Conservation (phyloP, 2,113 vertebrate species). For the Oryzias celebensis region DNA sequence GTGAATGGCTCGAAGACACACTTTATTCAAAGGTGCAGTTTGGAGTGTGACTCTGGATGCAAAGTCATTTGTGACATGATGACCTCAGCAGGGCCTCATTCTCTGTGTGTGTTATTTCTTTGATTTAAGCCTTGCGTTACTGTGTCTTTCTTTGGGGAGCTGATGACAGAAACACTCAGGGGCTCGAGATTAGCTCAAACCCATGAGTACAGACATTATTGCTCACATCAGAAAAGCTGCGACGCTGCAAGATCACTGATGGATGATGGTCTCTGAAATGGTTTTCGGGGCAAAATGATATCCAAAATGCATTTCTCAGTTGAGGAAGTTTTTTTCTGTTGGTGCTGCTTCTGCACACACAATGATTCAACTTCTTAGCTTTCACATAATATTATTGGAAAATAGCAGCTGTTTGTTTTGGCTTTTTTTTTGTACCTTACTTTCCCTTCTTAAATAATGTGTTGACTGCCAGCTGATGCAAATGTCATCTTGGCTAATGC, state of each 20-base stretch:
- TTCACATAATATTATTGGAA: conserved; percentile 38
- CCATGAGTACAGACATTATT: conserved; percentile 39
- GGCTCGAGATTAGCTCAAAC: conserved; percentile 56
- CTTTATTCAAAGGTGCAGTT: conserved; percentile 60
- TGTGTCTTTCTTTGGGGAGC: conserved; percentile 44
- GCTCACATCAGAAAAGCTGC: conserved; percentile 54
- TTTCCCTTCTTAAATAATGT: conserved; percentile 66
- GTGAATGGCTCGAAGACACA: conserved; percentile 37
- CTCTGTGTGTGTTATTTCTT: conserved; percentile 50
- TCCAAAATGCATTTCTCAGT: conserved; percentile 56
- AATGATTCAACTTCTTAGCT: conserved; percentile 53
- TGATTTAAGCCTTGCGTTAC: conserved; percentile 54
- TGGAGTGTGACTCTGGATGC: conserved; percentile 51
- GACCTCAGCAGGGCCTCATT: conserved; percentile 47
- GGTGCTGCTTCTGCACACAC: conserved; percentile 39
- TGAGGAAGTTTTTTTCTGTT: conserved; percentile 46
- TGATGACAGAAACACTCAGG: conserved; percentile 57
- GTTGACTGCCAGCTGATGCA: conserved; percentile 57
- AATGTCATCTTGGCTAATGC: conserved; percentile 59
- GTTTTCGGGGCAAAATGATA: conserved; percentile 55
- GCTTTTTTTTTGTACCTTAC: conserved; percentile 48
- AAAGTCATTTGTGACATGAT: conserved; percentile 59
- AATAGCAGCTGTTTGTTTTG: conserved; percentile 57
- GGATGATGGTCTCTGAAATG: conserved; percentile 55
- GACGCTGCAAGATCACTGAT: conserved; percentile 52